A percentile compares a stretch with the other conserved stretches of the same genome.
phyloP scores from a whole-genome alignment of 2,797 vertebrate genomes.

The Sebastes miniatus region DNA sequence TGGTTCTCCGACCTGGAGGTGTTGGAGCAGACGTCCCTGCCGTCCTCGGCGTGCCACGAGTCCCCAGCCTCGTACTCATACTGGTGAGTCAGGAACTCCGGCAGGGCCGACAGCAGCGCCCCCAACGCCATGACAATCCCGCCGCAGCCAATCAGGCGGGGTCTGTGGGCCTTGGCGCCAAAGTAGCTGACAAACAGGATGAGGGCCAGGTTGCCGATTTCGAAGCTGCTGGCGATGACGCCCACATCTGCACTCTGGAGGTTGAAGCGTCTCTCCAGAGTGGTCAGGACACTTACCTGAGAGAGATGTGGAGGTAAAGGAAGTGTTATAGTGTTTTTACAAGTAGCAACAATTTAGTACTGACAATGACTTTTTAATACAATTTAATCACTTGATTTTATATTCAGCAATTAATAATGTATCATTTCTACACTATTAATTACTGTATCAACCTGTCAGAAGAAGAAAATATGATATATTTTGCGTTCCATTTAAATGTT shows the following conservation, averaged over 20 bases:
- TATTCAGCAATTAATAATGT: background rate
- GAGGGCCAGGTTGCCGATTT: constrained; percentile 97
- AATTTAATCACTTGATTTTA: background rate
- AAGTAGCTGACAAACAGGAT: constrained; percentile 99
- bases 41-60: constrained; percentile 89
- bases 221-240: constrained; percentile 98
- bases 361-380: background rate
- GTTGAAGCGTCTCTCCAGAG: constrained; percentile 96
- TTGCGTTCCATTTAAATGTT: background rate
- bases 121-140: constrained; percentile 98
- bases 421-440: background rate
- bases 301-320: constrained; percentile 45
- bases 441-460: background rate
- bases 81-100: constrained; percentile 96
- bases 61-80: constrained; percentile 92
- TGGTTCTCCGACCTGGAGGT: constrained; percentile 82
- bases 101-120: constrained; percentile 92
- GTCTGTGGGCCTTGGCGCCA: constrained; percentile 92
- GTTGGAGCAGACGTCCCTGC: constrained; percentile 89
- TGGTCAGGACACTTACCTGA: constrained; percentile 86
- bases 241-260: constrained; percentile 97
- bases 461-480: background rate
- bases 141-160: constrained; percentile 96
- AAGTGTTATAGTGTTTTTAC: constrained; percentile 6
- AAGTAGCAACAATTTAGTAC: background rate